A percentile compares a stretch with the other conserved stretches of the same genome.
Conservation (phyloP, 2,888 invertebrate genomes). For the Cryptops parisi region DNA sequence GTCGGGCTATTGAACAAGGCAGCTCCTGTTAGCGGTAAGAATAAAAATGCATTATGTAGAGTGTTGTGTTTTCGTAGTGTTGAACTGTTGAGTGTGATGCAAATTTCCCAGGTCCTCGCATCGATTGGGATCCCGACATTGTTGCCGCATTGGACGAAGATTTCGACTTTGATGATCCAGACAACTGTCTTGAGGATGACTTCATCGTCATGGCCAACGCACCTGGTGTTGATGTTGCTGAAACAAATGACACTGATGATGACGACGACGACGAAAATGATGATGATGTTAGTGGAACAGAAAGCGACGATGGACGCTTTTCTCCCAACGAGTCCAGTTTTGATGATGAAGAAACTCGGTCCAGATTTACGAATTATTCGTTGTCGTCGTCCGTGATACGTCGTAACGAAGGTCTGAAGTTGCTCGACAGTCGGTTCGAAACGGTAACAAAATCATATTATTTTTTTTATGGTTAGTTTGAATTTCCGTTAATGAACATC, state of each 20-base stretch:
- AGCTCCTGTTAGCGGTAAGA: constrained; percentile 48
- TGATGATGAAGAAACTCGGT: constrained; percentile 55
- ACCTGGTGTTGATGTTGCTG: constrained; percentile 10
- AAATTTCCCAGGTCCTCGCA: constrained; percentile 29
- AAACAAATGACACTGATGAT: constrained; percentile 26
- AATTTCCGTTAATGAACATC: background rate
- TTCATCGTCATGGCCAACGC: constrained; percentile 70
- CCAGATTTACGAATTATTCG: constrained; percentile 82
- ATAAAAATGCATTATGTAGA: background rate
- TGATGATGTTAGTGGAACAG: background rate
- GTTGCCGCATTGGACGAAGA: constrained; percentile 88
- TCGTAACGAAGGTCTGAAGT: constrained; percentile 62
- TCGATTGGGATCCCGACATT: constrained; percentile 74
- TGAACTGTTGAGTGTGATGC: too few species aligned
- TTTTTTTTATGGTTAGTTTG: background rate
- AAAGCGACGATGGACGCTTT: background rate
- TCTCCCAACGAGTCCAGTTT: constrained; percentile 14
- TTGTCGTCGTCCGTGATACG: constrained; percentile 81
- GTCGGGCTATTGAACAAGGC: constrained; percentile 70
- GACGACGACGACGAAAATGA: constrained; percentile 27
- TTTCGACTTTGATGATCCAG: constrained; percentile 67
- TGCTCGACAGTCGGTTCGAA: constrained; percentile 80
- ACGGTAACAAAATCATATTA: constrained; percentile 38
- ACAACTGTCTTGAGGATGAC: constrained; percentile 79
- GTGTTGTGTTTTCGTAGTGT: too few species aligned